These are phyloP conservation scores for Grantiella picta DNA, from an alignment of 2,113 vertebrate species.

Conservation along the genomic window DNA sequence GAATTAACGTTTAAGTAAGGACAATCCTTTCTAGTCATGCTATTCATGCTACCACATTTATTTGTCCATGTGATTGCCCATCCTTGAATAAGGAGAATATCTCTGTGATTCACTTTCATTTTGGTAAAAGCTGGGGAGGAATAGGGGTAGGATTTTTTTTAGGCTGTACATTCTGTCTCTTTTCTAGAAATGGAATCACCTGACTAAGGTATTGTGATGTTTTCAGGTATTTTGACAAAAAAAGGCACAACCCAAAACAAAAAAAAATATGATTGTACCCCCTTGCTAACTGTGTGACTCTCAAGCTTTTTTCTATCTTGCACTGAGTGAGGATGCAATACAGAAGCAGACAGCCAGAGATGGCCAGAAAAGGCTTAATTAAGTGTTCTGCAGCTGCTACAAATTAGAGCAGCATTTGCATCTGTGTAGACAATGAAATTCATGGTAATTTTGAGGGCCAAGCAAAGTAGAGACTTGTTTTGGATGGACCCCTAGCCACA, in stretches of 20 bases:
- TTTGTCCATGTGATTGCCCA: not conserved
- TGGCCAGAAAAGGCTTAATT: constrained; percentile 50
- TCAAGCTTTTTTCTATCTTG: constrained; percentile 39
- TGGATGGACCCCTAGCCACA: constrained; percentile 1
- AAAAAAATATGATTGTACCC: constrained; percentile 25
- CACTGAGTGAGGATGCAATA: not conserved
- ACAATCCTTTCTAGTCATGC: not conserved
- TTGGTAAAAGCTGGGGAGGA: not conserved
- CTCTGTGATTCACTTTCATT: not conserved
- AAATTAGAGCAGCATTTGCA: constrained; percentile 40
- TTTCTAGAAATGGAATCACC: constrained; percentile 44
- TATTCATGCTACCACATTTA: not conserved
- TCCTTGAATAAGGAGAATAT: not conserved
- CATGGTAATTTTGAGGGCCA: constrained; percentile 20
- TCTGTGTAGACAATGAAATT: constrained; percentile 26
- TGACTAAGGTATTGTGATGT: not conserved
- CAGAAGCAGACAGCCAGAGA: constrained; percentile 30
- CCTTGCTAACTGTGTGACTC: constrained; percentile 30
- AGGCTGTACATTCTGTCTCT: accelerated
- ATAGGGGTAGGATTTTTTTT: not conserved
- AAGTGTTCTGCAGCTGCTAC: constrained; percentile 49
- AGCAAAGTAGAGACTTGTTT: constrained; percentile 1
- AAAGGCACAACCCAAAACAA: not conserved
- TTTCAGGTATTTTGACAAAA: constrained; percentile 15
- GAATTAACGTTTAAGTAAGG: not conserved